phyloP scores from a whole-genome alignment of 2,888 invertebrate genomes.

The Acronicta aceris region DNA sequence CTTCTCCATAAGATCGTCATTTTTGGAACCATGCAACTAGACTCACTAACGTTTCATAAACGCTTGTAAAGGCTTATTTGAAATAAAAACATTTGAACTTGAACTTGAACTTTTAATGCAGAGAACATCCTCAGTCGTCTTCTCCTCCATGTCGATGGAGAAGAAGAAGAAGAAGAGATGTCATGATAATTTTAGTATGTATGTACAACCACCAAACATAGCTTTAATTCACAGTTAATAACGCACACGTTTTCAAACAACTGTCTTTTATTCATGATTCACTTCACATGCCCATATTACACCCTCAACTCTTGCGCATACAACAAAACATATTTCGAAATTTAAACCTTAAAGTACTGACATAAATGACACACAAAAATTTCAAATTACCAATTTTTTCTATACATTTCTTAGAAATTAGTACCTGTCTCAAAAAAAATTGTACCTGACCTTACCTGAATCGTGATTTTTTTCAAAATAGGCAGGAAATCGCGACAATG shows the following conservation, averaged over 20 bases:
- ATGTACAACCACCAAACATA: neutral
- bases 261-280: conserved; percentile 5
- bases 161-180: too few species aligned
- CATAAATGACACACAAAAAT: conserved; percentile 42
- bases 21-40: too few species aligned
- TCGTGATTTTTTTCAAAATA: conserved; percentile 62
- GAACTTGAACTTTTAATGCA: too few species aligned
- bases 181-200: neutral
- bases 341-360: conserved; percentile 57
- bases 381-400: conserved; percentile 53
- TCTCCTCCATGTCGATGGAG: too few species aligned
- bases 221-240: neutral
- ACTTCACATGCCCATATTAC: conserved; percentile 15
- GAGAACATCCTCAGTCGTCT: too few species aligned
- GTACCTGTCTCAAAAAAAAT: conserved; percentile 72
- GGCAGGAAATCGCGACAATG: conserved; percentile 84
- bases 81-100: too few species aligned
- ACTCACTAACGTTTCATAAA: too few species aligned
- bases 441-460: conserved; percentile 71
- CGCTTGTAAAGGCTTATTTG: too few species aligned
- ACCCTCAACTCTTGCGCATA: conserved; percentile 14
- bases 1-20: too few species aligned
- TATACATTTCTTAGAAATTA: conserved; percentile 38
- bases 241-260: neutral
- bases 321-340: conserved; percentile 33